Conservation (phyloP, 2,797 vertebrate species). For the Decapterus maruadsi region DNA sequence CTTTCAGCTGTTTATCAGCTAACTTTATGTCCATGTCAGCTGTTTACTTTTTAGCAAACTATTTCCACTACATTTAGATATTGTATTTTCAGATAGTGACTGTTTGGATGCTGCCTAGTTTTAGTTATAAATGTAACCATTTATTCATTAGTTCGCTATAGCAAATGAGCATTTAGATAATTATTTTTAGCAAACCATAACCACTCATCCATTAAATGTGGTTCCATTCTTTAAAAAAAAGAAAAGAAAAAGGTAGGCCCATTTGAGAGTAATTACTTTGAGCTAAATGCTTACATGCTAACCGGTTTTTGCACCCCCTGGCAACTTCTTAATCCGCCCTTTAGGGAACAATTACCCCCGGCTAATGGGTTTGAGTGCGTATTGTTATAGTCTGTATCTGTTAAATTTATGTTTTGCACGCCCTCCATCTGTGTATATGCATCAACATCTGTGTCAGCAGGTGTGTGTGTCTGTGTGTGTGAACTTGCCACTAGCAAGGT, state of each 20-base stretch:
- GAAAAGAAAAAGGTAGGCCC: no score
- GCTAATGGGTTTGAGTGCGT: background rate
- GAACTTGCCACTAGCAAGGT: slow-evolving; percentile 39
- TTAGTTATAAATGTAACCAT: no score
- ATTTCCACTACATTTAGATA: no score
- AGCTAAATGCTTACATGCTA: background rate
- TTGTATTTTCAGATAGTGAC: background rate
- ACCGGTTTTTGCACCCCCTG: background rate
- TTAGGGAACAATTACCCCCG: background rate
- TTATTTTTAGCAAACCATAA: background rate
- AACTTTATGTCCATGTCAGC: background rate
- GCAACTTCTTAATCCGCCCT: background rate
- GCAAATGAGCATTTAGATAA: background rate
- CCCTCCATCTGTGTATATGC: slow-evolving; percentile 34
- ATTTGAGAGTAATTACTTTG: background rate
- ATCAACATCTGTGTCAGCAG: slow-evolving; percentile 45
- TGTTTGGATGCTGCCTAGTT: background rate
- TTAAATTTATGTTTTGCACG: background rate
- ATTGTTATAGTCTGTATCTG: background rate
- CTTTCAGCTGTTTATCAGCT: background rate
- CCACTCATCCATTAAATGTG: background rate
- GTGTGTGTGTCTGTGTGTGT: slow-evolving; percentile 45
- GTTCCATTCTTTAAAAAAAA: background rate
- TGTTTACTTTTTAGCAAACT: no score
- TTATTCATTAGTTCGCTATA: background rate